Base-by-base conservation (phyloP, 2,888 invertebrate genomes). In the Oscheius sp. region DNA sequence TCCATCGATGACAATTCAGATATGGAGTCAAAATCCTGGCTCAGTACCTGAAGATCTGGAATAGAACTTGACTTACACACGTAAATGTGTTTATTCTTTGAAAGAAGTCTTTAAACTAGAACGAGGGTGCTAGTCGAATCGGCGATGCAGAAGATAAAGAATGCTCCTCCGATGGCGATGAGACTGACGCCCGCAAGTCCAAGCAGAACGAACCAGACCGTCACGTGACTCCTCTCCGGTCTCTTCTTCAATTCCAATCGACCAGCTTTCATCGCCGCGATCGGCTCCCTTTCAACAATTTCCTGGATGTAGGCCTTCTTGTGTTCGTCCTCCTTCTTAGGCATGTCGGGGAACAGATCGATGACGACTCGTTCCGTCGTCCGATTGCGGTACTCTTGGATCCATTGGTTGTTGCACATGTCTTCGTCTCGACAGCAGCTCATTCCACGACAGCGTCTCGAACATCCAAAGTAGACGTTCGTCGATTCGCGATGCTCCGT, bases 321-420 rank as follows among this genome's bases (percentile, higher is more conserved):
- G 57, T 57, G 10, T 21, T 57, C 21, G 13, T 29, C 29, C 9
- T 21, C 29, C 29, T 57, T 57, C 57, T 3, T 21, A 29, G 57
- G n/a, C 7, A 9, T 11, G 2, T 53, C 29, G 53, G 53, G n/a
- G n/a, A 53, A 4, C 53, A 53, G 53, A 13, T 53, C 11, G n/a
- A 21, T 53, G 53, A 29, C 57, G 57, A 57, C 57, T 33, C 29
- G 32, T 57, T 57, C 57, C n/a, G 32, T 57, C 57, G 57, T 57
- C 57, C 29, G 57, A 29, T 37, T 60, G 2, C n/a, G 60, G n/a
- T 60, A 60, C 37, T 33, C 60, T 35, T 60, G 35, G 11, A 33
- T 60, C 60, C 60, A 60, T 33, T 35, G n/a, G 35, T n/a, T 35
- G 60, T 60, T 60, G 60, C 60, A 60, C 60, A 60, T 35, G 37